phyloP scores from a whole-genome alignment of 2,113 vertebrate genomes.

The Salvelinus sp. region DNA sequence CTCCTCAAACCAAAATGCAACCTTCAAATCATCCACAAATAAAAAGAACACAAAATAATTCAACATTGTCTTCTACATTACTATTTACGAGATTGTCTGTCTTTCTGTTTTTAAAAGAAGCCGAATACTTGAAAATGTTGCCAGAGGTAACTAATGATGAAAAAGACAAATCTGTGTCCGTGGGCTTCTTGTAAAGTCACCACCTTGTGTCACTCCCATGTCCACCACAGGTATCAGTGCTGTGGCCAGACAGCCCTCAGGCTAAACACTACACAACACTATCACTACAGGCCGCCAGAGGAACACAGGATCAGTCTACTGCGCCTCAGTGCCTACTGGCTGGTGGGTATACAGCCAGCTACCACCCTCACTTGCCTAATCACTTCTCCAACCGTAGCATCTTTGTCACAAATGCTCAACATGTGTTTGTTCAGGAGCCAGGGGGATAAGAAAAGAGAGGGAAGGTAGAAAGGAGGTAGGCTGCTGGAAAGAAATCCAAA shows the following conservation, averaged over 20 bases:
- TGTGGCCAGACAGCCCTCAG: slow-evolving; percentile 1
- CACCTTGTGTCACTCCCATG: slow-evolving; percentile 13
- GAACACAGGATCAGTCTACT: background rate
- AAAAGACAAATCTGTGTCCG: slow-evolving; percentile 18
- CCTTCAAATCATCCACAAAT: too few species aligned
- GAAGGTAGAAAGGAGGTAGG: background rate
- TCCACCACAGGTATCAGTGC: slow-evolving; percentile 39
- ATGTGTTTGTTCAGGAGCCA: too few species aligned
- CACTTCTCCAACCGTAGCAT: slow-evolving; percentile 14
- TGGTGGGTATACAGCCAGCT: background rate
- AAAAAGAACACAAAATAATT: too few species aligned
- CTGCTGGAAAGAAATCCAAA: background rate
- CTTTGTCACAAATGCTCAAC: too few species aligned
- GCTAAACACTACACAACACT: background rate
- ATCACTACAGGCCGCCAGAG: background rate
- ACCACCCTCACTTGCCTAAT: too few species aligned
- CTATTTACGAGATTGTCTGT: slow-evolving; percentile 3
- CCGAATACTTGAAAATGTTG: slow-evolving; percentile 32
- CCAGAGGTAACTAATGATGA: slow-evolving; percentile 26
- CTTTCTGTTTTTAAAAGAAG: slow-evolving; percentile 1
- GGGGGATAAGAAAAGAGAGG: background rate
- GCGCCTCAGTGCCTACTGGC: background rate
- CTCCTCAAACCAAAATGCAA: too few species aligned
- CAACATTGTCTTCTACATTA: background rate
- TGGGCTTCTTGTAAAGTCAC: slow-evolving; percentile 45